phyloP scores from a whole-genome alignment of 2,797 vertebrate genomes.

The Melopsittacus undulatus region DNA sequence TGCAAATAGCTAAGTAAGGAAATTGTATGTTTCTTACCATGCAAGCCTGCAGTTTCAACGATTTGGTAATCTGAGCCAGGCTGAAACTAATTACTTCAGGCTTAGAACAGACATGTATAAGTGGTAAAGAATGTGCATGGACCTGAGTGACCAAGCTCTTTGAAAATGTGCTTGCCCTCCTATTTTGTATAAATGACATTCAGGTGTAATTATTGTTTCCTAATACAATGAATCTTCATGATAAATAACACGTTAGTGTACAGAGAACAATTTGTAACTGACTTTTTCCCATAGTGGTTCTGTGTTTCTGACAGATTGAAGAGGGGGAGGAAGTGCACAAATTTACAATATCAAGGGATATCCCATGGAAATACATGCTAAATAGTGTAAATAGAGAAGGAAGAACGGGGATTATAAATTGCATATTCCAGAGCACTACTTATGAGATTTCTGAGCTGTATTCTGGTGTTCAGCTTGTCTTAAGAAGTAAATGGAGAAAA shows the following conservation, averaged over 20 bases:
- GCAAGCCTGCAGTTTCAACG: conserved; percentile 11
- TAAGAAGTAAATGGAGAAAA: conserved; percentile 74
- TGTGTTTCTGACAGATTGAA: conserved; percentile 1
- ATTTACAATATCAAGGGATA: conserved; percentile 65
- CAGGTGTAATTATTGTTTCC: not conserved
- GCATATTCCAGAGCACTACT: conserved; percentile 72
- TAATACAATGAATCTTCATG: conserved; percentile 67
- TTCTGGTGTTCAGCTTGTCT: conserved; percentile 72
- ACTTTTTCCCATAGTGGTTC: conserved; percentile 13
- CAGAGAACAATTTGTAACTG: conserved; percentile 30
- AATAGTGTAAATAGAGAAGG: conserved; percentile 65
- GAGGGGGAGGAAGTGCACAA: conserved; percentile 1
- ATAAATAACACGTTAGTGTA: conserved; percentile 58
- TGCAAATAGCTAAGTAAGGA: not conserved
- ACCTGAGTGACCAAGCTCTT: not conserved
- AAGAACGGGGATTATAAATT: conserved; percentile 66
- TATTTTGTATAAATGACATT: conserved; percentile 15
- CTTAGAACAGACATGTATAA: not conserved
- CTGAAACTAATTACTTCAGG: conserved; percentile 36
- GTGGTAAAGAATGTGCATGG: not conserved
- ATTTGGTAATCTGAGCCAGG: conserved; percentile 8
- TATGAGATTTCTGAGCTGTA: conserved; percentile 68
- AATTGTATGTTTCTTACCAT: not conserved
- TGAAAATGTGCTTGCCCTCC: not conserved
- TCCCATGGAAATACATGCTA: conserved; percentile 55